Conservation (phyloP, 2,797 vertebrate genomes). For the Thunnus albacares region DNA sequence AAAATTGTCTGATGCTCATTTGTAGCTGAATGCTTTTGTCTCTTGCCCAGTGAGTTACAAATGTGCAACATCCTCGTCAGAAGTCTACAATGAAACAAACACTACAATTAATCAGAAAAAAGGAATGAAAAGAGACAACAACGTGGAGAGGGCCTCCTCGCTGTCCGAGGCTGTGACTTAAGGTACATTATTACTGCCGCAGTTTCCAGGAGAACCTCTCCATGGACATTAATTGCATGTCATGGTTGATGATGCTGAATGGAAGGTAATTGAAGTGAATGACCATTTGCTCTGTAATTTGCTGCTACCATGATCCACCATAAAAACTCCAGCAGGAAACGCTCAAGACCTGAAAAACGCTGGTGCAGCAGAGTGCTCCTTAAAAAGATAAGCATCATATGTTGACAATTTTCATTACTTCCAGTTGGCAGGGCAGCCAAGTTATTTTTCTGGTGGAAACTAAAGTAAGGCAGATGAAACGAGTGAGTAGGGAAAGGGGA, state of each 20-base stretch:
- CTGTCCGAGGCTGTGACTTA: constrained; percentile 42
- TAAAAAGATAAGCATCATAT: constrained; percentile 87
- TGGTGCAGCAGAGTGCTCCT: constrained; percentile 77
- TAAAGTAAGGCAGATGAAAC: constrained; percentile 84
- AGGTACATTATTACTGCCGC: constrained; percentile 59
- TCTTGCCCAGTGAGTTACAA: constrained; percentile 40
- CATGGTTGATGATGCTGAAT: constrained; percentile 80
- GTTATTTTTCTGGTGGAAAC: constrained; percentile 82
- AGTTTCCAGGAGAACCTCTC: constrained; percentile 70
- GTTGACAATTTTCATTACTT: constrained; percentile 87
- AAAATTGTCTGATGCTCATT: constrained; percentile 46
- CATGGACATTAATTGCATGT: constrained; percentile 81
- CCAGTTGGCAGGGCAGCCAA: constrained; percentile 80
- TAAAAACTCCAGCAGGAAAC: constrained; percentile 80
- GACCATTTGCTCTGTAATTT: constrained; percentile 86
- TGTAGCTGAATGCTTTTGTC: constrained; percentile 40
- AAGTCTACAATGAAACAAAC: constrained; percentile 36
- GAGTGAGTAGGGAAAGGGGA: constrained; percentile 70
- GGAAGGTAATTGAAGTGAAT: constrained; percentile 84
- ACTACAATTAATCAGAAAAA: constrained; percentile 27
- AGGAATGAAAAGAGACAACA: constrained; percentile 44
- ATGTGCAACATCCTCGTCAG: constrained; percentile 32
- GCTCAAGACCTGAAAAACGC: constrained; percentile 76
- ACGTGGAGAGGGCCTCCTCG: constrained; percentile 23
- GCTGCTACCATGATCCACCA: constrained; percentile 84